Conservation (phyloP, 2,888 invertebrate species). For the Deilephila porcellus region DNA sequence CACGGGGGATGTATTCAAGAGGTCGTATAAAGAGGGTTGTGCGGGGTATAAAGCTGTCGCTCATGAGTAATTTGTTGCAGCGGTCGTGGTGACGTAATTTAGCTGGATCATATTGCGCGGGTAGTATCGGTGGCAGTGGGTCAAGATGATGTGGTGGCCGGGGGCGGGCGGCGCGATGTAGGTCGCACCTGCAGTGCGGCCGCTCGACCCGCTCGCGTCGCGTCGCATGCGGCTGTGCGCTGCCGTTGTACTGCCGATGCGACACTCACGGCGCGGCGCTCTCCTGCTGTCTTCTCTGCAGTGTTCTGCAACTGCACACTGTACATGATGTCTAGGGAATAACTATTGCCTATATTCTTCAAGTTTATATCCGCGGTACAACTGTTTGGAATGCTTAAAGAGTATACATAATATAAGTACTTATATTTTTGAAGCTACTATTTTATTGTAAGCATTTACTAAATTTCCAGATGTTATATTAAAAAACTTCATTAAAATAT, state of each 20-base stretch:
- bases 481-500: too few species aligned
- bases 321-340: not conserved
- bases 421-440: too few species aligned
- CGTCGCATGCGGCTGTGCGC: slow-evolving; percentile 16
- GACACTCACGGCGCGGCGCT: not conserved
- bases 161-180: slow-evolving; percentile 49
- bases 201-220: slow-evolving; percentile 51
- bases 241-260: not conserved
- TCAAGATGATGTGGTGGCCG: slow-evolving; percentile 47
- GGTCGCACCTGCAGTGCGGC: slow-evolving; percentile 80
- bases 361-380: not conserved
- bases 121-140: slow-evolving; percentile 46
- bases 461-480: too few species aligned
- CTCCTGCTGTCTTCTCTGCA: not conserved
- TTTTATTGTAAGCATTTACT: too few species aligned
- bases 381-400: not conserved
- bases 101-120: slow-evolving; percentile 41
- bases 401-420: too few species aligned
- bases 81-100: slow-evolving; percentile 34
- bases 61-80: slow-evolving; percentile 31
- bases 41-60: not conserved
- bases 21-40: not conserved
- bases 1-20: not conserved
- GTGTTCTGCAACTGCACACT: not conserved
- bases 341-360: not conserved